Percentiles rank a stretch among this genome's conserved stretches.
Evolutionary conservation across 2,888 invertebrate species (phyloP).

Genomic region (Nesidiocoris tenuis): DNA sequence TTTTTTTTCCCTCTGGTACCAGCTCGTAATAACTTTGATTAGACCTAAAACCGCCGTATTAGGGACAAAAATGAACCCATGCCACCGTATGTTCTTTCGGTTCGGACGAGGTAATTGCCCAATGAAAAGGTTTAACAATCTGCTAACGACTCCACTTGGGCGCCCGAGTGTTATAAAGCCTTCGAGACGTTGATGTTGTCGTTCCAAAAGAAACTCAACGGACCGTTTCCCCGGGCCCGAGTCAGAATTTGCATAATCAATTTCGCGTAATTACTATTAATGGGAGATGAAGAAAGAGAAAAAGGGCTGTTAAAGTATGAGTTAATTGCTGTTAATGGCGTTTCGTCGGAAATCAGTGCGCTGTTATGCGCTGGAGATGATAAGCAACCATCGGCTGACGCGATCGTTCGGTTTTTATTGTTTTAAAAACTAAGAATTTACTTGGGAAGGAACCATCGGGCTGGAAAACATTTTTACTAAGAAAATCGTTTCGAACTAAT

Average conservation of each 20-base stretch:
- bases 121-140: conserved; percentile 16
- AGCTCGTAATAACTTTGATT: background rate
- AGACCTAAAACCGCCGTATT: background rate
- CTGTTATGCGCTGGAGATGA: no score
- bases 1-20: background rate
- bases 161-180: background rate
- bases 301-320: background rate
- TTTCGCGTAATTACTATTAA: background rate
- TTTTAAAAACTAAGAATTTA: no score
- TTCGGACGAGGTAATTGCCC: background rate
- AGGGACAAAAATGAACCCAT: background rate
- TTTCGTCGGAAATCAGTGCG: background rate
- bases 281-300: background rate
- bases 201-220: background rate
- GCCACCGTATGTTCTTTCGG: background rate
- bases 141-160: conserved; percentile 12
- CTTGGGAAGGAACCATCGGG: no score
- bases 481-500: no score
- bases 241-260: background rate
- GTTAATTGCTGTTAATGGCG: background rate
- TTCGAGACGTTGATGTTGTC: background rate
- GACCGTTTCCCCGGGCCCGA: background rate
- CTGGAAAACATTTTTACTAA: no score
- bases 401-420: no score
- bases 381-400: no score